These are phyloP conservation scores for Narcine bancroftii DNA, from an alignment of 2,113 vertebrate species.

Conservation along the genomic window DNA sequence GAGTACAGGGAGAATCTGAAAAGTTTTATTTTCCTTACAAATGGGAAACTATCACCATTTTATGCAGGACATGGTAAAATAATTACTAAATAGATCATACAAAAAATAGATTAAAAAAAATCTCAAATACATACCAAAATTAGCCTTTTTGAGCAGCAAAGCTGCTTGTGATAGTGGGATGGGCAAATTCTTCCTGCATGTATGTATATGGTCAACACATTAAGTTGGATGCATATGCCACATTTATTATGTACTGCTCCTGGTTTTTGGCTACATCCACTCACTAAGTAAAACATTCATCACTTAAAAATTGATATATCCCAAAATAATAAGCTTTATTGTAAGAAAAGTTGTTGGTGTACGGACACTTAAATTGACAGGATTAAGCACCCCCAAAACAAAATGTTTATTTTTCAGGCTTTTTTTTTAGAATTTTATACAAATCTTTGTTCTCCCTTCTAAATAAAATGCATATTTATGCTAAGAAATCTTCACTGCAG, in stretches of 20 bases:
- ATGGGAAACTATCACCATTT: background rate
- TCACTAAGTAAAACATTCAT: constrained; percentile 40
- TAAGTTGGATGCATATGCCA: background rate
- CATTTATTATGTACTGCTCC: constrained; percentile 26
- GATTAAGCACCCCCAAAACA: constrained; percentile 48
- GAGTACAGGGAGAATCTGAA: background rate
- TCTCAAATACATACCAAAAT: background rate
- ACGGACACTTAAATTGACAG: constrained; percentile 49
- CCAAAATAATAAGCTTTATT: constrained; percentile 75
- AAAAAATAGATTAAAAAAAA: background rate
- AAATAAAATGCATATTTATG: constrained; percentile 31
- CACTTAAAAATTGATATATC: constrained; percentile 44
- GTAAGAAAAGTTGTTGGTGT: constrained; percentile 54
- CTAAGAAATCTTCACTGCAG: constrained; percentile 29
- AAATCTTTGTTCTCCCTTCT: constrained; percentile 41
- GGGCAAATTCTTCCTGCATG: background rate
- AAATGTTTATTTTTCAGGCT: constrained; percentile 49
- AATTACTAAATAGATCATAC: background rate
- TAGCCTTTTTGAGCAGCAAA: background rate
- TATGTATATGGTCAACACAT: background rate
- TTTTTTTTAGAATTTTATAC: constrained; percentile 56
- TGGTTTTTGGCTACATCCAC: background rate
- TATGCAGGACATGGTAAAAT: too few relatives aligned
- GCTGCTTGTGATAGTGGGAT: background rate
- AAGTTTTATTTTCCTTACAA: background rate